phyloP scores from a whole-genome alignment of 2,113 vertebrate species.

The Coptodon rendalli region DNA sequence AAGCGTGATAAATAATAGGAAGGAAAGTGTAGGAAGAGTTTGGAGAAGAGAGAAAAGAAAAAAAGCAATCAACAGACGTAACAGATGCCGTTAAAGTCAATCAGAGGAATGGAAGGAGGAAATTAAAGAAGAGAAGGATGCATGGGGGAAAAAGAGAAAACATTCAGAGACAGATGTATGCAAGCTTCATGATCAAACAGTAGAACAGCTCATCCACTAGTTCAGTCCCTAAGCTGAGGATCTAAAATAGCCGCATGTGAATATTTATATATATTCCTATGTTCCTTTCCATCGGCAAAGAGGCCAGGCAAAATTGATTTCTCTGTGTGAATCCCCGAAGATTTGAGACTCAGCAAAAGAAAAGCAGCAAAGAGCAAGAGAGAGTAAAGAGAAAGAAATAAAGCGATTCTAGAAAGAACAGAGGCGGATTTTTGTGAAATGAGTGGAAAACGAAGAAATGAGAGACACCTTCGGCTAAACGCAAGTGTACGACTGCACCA shows the following conservation, averaged over 20 bases:
- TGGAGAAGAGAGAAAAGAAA: neutral
- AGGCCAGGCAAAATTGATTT: constrained; percentile 66
- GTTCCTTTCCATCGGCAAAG: constrained; percentile 58
- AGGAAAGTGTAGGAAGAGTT: neutral
- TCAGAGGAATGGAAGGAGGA: neutral
- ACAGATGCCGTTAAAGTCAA: neutral
- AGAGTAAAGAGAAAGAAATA: constrained; percentile 1
- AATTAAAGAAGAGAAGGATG: neutral
- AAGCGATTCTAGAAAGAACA: neutral
- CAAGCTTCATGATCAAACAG: constrained; percentile 57
- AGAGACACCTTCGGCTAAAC: neutral
- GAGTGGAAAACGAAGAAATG: neutral
- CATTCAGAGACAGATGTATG: constrained; percentile 44
- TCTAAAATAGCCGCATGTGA: constrained; percentile 65
- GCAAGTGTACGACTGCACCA: neutral
- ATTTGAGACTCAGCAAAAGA: constrained; percentile 46
- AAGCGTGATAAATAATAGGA: neutral
- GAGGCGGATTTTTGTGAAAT: neutral
- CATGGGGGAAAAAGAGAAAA: constrained; percentile 6
- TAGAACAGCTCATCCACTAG: constrained; percentile 49
- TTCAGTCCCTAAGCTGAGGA: constrained; percentile 58
- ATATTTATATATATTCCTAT: constrained; percentile 63
- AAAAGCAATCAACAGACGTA: neutral
- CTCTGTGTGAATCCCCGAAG: constrained; percentile 53
- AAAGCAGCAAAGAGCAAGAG: constrained; percentile 14